Percentiles rank a stretch among this genome's conserved stretches.
phyloP scores from a whole-genome alignment of 2,888 invertebrate species.

The Caenorhabditis sp. region DNA sequence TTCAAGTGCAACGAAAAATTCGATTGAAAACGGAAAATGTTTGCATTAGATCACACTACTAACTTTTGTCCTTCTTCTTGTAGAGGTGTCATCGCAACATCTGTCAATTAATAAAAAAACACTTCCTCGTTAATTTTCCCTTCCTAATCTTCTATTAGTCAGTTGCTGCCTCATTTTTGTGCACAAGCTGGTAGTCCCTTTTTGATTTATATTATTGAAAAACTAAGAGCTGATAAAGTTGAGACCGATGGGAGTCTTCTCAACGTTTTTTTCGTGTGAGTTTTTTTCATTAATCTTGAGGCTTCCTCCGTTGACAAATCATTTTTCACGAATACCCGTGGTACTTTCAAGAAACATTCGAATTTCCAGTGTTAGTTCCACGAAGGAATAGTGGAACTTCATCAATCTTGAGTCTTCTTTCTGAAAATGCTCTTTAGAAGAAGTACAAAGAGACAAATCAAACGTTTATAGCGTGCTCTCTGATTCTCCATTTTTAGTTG shows the following conservation, averaged over 20 bases:
- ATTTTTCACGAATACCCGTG: too few species aligned
- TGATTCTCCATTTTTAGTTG: conserved; percentile 16
- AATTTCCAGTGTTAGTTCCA: too few species aligned
- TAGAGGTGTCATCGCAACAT: not conserved
- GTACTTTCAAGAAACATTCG: too few species aligned
- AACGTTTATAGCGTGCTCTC: conserved; percentile 51
- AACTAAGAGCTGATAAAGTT: too few species aligned
- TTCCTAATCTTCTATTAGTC: conserved; percentile 41
- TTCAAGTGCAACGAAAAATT: conserved; percentile 1
- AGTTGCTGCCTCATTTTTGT: conserved; percentile 23
- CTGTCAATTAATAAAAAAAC: conserved; percentile 39
- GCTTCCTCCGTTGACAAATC: too few species aligned
- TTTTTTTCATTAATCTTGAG: conserved; percentile 17
- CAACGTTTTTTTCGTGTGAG: conserved; percentile 44
- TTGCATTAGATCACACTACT: conserved; percentile 21
- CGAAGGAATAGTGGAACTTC: too few species aligned
- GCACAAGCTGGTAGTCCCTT: not conserved
- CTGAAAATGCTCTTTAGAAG: conserved; percentile 32
- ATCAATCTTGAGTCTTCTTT: not conserved
- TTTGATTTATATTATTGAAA: not conserved
- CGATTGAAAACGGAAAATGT: not conserved
- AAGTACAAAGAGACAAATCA: conserved; percentile 21
- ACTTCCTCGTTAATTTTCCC: conserved; percentile 46
- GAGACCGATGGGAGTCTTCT: conserved; percentile 30
- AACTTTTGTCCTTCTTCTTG: not conserved